Conservation (phyloP, 2,113 vertebrate genomes). For the Miniopterus natalensis region DNA sequence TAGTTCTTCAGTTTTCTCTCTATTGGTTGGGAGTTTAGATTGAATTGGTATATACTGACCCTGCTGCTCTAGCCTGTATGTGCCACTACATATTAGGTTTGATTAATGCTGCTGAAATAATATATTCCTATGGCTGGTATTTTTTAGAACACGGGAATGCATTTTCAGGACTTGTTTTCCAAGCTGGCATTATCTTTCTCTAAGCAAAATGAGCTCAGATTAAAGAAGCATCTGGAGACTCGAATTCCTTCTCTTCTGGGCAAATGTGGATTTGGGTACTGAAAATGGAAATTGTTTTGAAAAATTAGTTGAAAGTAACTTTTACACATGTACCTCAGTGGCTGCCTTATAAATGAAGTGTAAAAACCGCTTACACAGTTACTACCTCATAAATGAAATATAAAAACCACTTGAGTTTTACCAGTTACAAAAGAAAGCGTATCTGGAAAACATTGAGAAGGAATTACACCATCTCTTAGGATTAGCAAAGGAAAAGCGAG, state of each 20-base stretch:
- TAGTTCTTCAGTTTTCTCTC: slow-evolving; percentile 28
- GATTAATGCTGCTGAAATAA: neutral
- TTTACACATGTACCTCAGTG: slow-evolving; percentile 39
- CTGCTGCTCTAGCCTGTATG: neutral
- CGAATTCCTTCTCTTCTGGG: neutral
- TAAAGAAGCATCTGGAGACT: neutral
- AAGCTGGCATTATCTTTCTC: slow-evolving; percentile 12
- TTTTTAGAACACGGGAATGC: neutral
- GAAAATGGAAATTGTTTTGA: slow-evolving; percentile 26
- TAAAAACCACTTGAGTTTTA: slow-evolving; percentile 70
- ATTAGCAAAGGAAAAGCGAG: neutral
- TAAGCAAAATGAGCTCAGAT: slow-evolving; percentile 3
- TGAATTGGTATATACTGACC: neutral
- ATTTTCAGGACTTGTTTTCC: slow-evolving; percentile 13
- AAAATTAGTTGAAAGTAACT: slow-evolving; percentile 46
- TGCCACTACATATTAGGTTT: neutral
- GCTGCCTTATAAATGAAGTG: slow-evolving; percentile 48
- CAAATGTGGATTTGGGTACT: neutral
- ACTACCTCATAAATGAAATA: slow-evolving; percentile 67
- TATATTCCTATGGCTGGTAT: neutral
- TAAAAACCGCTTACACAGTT: slow-evolving; percentile 61
- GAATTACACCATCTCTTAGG: slow-evolving; percentile 45
- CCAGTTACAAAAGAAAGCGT: slow-evolving; percentile 59
- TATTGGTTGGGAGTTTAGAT: neutral
- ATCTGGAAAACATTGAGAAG: slow-evolving; percentile 69